Evolutionary conservation across 1,140 invertebrate genomes (phyloP), one percentile per base, ranked within the genome.

Genomic region (Ridgeia piscesae): DNA sequence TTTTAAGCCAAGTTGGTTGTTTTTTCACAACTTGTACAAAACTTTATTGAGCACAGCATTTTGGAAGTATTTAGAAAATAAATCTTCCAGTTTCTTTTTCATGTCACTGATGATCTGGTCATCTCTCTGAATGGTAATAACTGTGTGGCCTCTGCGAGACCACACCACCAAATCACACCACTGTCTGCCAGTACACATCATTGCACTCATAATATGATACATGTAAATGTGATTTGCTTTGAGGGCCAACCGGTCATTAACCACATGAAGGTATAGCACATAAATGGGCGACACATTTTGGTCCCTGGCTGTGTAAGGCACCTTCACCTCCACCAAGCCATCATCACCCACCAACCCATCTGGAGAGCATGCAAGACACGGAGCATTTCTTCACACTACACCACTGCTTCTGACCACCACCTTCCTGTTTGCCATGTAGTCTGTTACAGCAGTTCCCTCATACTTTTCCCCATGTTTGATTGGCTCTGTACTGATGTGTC

Each of bases 91-190:
- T 88, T 93, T 94, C 0, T 8, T 21, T 31, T 91, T 35, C 34
- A 93, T 89, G 33, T 27, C 34, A 17, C 33, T 4, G 31, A 77
- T 92, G 58, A 93, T 93, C 27, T 58, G 91, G n/a, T 89, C 33
- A 92, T 92, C 93, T 33, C 33, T 33, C 4, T 35, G 17, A n/a
- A 93, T 88, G n/a, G 92, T 35, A 6, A 93, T 34, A 34, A 93
- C 77, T 42, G 77, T 77, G 33, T 92, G 89, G 88, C 92, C 90
- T 27, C 33, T 35, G 27, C 89, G 92, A 0, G 93, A 93, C n/a
- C 91, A 94, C 33, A 94, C 92, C 34, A 93, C 91, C 93, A 94
- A 93, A 48, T 93, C 90, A 91, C 93, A 92, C n/a, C 90, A 92
- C n/a, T 77, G 35, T 35, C 91, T 88, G 1, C 92, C 89, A 35